Percentiles rank a stretch among this genome's conserved stretches.
Conservation (phyloP, 2,888 invertebrate species). For the Tiliacea citrago region DNA sequence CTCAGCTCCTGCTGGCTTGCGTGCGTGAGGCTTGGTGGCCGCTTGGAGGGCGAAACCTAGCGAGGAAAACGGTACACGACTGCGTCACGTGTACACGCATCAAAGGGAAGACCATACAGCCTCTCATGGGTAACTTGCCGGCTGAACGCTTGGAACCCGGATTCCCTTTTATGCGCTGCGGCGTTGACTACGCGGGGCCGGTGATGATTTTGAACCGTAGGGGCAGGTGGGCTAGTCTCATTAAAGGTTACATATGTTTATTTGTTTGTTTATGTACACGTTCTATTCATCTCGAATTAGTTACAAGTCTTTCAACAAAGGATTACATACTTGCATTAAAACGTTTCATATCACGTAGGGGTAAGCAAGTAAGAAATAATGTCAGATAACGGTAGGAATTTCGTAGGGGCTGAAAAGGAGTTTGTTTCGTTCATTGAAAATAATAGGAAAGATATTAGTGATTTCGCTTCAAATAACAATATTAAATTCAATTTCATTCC, state of each 20-base stretch:
- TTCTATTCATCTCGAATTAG: not conserved
- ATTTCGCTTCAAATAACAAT: too few species aligned
- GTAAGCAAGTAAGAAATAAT: not conserved
- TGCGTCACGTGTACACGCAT: conserved; percentile 1
- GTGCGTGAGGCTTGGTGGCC: conserved; percentile 12
- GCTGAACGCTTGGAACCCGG: not conserved
- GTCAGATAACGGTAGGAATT: not conserved
- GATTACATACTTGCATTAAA: not conserved
- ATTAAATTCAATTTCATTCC: too few species aligned
- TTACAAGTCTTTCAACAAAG: not conserved
- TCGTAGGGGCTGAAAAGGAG: not conserved
- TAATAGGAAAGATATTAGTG: not conserved
- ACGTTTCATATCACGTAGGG: not conserved
- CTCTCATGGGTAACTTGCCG: conserved; percentile 1
- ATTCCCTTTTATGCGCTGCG: not conserved
- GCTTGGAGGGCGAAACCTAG: conserved; percentile 8
- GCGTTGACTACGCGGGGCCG: too few species aligned
- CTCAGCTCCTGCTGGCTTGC: not conserved
- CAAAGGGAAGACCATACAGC: not conserved
- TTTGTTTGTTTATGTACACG: not conserved
- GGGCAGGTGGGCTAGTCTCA: not conserved
- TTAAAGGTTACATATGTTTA: not conserved
- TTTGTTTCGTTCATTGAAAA: not conserved
- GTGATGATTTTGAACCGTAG: not conserved
- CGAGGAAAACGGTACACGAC: not conserved